Percentiles rank a stretch among this genome's conserved stretches.
These are phyloP conservation scores for Ciconia stormi DNA, from an alignment of 2,113 vertebrate species.

Conservation along the genomic window DNA sequence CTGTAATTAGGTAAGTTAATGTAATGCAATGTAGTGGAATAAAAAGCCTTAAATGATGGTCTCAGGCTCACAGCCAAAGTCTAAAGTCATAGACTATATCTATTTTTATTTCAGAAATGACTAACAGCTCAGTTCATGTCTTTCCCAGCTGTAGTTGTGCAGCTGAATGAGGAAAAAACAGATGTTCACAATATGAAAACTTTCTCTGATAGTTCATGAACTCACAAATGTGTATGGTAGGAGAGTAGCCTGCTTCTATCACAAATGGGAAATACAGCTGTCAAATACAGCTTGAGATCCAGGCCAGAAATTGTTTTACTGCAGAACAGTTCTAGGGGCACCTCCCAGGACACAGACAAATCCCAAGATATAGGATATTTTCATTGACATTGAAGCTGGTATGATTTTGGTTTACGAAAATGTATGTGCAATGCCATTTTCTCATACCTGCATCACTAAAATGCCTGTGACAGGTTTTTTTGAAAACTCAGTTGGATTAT, in stretches of 20 bases:
- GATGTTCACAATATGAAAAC: slow-evolving; percentile 44
- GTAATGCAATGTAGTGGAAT: neutral
- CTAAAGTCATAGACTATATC: neutral
- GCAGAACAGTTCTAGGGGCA: neutral
- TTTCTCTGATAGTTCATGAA: slow-evolving; percentile 63
- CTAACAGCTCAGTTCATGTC: neutral
- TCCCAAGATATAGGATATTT: neutral
- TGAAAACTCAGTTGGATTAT: neutral
- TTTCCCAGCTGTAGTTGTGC: slow-evolving; percentile 39
- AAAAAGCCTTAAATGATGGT: neutral
- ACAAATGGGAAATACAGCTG: neutral
- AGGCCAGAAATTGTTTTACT: neutral
- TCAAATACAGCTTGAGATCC: neutral
- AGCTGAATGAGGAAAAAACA: slow-evolving; percentile 31
- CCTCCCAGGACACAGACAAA: neutral
- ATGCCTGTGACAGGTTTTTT: neutral
- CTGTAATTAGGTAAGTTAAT: neutral
- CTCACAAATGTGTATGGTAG: slow-evolving; percentile 22
- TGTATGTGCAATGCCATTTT: neutral
- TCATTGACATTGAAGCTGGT: neutral
- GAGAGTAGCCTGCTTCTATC: neutral
- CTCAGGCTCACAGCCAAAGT: neutral
- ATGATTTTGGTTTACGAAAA: neutral
- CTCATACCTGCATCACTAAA: neutral
- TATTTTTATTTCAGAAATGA: slow-evolving; percentile 58